Percentiles rank a stretch among this genome's conserved stretches.
These are phyloP conservation scores for Onychomys arenicola DNA, from an alignment of 2,797 vertebrate species.

Conservation along the genomic window DNA sequence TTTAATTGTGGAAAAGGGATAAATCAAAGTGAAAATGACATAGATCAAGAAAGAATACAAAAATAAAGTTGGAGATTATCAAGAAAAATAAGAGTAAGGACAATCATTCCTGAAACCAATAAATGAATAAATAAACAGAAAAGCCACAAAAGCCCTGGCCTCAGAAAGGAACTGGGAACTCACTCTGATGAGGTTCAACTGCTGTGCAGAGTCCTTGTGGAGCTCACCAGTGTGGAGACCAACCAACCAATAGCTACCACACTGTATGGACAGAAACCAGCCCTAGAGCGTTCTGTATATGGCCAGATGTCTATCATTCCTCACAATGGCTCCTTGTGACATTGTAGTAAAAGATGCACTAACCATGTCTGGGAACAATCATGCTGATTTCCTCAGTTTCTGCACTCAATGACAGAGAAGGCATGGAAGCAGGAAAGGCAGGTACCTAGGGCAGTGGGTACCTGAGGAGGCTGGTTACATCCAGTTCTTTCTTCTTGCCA, in stretches of 20 bases:
- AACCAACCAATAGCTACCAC: no score
- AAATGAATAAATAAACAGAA: background rate
- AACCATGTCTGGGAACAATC: background rate
- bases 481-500: background rate
- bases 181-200: background rate
- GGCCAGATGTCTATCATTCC: background rate
- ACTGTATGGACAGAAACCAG: background rate
- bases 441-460: background rate
- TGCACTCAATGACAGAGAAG: background rate
- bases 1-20: no score
- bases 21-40: no score
- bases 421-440: background rate
- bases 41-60: no score
- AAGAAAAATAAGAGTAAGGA: background rate
- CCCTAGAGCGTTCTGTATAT: background rate
- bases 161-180: background rate
- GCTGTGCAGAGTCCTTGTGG: no score
- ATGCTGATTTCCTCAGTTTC: no score
- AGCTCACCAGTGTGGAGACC: background rate
- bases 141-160: background rate
- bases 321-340: background rate
- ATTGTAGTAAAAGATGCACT: background rate
- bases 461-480: background rate
- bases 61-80: background rate
- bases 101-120: background rate